phyloP scores from a whole-genome alignment of 2,797 vertebrate genomes.

The Onychomys torridus region DNA sequence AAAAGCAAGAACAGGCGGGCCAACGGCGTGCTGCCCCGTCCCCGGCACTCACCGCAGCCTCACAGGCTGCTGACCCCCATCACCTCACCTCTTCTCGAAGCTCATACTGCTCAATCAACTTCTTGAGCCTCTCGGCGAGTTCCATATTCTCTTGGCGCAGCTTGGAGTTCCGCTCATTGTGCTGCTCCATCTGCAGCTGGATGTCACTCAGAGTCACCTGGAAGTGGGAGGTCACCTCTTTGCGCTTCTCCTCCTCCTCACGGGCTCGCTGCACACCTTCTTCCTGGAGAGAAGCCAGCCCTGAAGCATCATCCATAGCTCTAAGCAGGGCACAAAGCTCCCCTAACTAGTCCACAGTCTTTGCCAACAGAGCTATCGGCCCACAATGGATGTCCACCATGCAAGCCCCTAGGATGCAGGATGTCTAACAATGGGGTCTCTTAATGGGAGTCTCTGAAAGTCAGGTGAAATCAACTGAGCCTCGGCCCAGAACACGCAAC shows the following conservation, averaged over 20 bases:
- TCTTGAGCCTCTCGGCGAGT: constrained; percentile 97
- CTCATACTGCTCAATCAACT: constrained; percentile 98
- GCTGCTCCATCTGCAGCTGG: constrained; percentile 99
- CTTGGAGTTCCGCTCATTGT: constrained; percentile 96
- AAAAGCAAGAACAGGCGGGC: background rate
- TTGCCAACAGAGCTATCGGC: background rate
- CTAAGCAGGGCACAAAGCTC: background rate
- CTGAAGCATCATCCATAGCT: background rate
- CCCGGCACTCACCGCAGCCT: background rate
- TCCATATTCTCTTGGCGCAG: constrained; percentile 98
- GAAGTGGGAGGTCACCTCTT: constrained; percentile 98
- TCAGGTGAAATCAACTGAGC: background rate
- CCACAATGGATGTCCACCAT: too few species aligned
- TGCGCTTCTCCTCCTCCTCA: constrained; percentile 98
- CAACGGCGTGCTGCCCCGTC: background rate
- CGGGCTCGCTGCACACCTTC: constrained; percentile 96
- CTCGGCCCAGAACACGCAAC: background rate
- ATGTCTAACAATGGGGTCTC: background rate
- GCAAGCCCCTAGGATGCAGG: background rate
- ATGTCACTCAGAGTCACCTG: constrained; percentile 98
- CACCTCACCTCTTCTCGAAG: constrained; percentile 95
- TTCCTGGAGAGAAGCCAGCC: constrained; percentile 89
- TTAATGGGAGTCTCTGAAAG: background rate
- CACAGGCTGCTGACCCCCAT: background rate
- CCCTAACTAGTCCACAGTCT: background rate